Base-by-base conservation (phyloP, 2,797 vertebrate species). In the Brachyrhaphis roseni region DNA sequence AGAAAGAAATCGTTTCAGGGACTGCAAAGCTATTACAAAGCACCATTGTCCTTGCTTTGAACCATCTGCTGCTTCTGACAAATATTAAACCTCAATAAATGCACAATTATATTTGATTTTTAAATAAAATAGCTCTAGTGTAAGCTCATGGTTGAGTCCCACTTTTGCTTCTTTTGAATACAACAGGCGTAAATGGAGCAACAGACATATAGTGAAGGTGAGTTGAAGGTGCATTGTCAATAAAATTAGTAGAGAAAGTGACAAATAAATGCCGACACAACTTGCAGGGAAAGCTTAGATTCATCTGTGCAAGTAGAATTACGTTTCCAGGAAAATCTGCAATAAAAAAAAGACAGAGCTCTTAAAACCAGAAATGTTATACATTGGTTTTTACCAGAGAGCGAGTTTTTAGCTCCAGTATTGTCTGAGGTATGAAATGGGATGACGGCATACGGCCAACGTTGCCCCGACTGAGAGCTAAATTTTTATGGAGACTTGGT, bases 401-500 rank as follows among this genome's bases (percentile, higher is more conserved):
- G 72, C 1, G 0, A 20, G 31, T 20, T 75, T 75, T 70, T 15
- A 45, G 26, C 55, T 82, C 13, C 45, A 12, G 43, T 66, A 8
- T 49, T 46, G 26, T 72, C 43, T 55, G 26, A 28, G 47, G 12
- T 8, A 28, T 26, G 10, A 39, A 76, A 72, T 31, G 26, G 23
- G 26, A 76, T 43, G 39, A 64, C 13, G 18, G 47, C 74, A 73
- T 53, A 43, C 36, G 53, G 74, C 57, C 45, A 70, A 71, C 41
- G 1, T 51, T 26, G 53, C 74, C 39, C 51, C 18, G 3, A 41
- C 64, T 72, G 51, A 8, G 47, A 47, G 34, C 23, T 34, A 77
- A 18, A 34, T 74, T 12, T 49, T 36, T 53, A 77, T 51, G 5
- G 36, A 68, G 62, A 53, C n/a, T 23, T 70, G 26, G 49, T 47